These are phyloP conservation scores for Anoplolepis gracilipes DNA, from an alignment of 1,140 invertebrate species.

Conservation along the genomic window DNA sequence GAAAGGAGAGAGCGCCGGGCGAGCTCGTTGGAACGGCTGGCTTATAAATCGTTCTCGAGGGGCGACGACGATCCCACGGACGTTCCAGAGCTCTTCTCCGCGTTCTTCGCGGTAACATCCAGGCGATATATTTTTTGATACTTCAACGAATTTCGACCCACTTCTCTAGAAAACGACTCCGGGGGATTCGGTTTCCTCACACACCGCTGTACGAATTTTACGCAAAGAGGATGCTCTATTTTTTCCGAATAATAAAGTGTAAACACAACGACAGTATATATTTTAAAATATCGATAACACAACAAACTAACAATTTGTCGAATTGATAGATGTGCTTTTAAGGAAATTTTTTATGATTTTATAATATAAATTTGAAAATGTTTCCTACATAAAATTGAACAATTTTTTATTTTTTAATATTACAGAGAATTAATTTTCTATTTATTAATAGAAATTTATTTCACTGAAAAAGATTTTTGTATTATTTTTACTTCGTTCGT, in stretches of 20 bases:
- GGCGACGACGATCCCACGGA: conserved; percentile 54
- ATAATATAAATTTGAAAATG: conserved; percentile 9
- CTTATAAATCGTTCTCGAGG: conserved; percentile 70
- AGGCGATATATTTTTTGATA: conserved; percentile 60
- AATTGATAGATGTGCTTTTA: background rate
- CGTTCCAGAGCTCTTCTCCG: conserved; percentile 47
- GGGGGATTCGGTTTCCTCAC: conserved; percentile 28
- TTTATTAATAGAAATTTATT: too few relatives aligned
- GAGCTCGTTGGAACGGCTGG: conserved; percentile 63
- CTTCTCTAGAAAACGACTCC: conserved; percentile 53
- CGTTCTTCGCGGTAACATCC: conserved; percentile 54
- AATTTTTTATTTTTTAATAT: background rate
- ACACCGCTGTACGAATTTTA: conserved; percentile 23
- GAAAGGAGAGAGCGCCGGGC: conserved; percentile 38
- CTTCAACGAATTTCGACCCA: conserved; percentile 56
- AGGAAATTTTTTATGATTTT: background rate
- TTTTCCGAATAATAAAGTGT: conserved; percentile 14
- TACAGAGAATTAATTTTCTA: too few relatives aligned
- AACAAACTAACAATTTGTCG: background rate
- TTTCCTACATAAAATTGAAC: too few relatives aligned
- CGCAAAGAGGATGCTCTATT: conserved; percentile 41
- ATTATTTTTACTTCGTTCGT: background rate
- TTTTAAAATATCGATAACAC: background rate
- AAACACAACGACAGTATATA: background rate
- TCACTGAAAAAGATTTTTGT: too few relatives aligned